Percentiles rank a stretch among this genome's conserved stretches.
phyloP scores from a whole-genome alignment of 2,888 invertebrate genomes.

The Ophraella communa region DNA sequence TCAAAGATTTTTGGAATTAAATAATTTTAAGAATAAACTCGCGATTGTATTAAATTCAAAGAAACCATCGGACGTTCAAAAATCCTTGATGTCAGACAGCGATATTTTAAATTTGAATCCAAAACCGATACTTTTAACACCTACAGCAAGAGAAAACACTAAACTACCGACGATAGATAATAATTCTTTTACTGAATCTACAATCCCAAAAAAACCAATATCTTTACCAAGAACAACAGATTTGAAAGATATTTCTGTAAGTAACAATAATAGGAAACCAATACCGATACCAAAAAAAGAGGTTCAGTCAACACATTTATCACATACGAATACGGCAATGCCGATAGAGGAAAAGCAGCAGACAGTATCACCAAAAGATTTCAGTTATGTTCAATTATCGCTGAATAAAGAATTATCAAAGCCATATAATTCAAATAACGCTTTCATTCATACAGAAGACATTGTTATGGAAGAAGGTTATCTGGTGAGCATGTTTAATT shows the following conservation, averaged over 20 bases:
- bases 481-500: no score
- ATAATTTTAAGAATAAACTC: neutral
- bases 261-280: neutral
- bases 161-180: neutral
- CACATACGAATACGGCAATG: neutral
- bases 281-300: neutral
- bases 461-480: no score
- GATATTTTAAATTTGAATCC: neutral
- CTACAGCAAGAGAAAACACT: neutral
- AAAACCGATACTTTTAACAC: neutral
- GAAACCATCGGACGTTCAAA: neutral
- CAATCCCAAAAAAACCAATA: neutral
- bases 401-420: no score
- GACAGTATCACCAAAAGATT: no score
- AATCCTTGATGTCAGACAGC: neutral
- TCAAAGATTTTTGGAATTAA: neutral
- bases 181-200: neutral
- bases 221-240: neutral
- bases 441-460: no score
- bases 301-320: neutral
- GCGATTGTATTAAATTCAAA: neutral
- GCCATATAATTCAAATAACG: no score
- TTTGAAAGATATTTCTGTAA: neutral
- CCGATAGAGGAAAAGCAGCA: no score
- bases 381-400: no score